Conservation (phyloP, 2,113 vertebrate species). For the Channa maculata region DNA sequence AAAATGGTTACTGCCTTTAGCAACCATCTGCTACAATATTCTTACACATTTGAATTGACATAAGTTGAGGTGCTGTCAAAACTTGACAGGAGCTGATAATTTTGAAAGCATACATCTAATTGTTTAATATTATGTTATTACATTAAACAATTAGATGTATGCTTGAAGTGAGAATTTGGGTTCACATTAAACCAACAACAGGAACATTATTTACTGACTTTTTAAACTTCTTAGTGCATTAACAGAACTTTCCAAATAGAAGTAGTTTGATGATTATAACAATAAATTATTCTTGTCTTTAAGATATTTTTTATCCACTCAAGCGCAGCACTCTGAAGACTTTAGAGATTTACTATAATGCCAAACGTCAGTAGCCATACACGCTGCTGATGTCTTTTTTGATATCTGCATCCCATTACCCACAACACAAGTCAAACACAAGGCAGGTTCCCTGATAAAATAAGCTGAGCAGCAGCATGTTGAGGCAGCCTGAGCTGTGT, state of each 20-base stretch:
- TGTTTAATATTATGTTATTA: no score
- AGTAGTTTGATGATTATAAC: background rate
- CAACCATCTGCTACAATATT: background rate
- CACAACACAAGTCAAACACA: slow-evolving; percentile 37
- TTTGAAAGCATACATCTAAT: background rate
- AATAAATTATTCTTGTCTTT: background rate
- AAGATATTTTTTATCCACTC: background rate
- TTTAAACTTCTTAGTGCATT: background rate
- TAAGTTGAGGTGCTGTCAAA: no score
- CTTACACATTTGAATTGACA: no score
- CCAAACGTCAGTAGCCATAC: background rate
- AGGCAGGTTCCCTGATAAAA: slow-evolving; percentile 42
- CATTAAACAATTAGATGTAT: no score
- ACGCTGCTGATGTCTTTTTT: slow-evolving; percentile 20
- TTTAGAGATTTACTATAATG: background rate
- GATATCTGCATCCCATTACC: slow-evolving; percentile 58
- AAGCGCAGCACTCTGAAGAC: background rate
- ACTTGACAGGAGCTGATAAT: no score
- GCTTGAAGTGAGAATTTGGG: background rate
- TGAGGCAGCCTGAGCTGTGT: slow-evolving; percentile 42
- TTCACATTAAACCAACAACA: background rate
- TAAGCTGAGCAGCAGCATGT: slow-evolving; percentile 45
- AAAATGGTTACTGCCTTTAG: background rate
- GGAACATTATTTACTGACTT: background rate
- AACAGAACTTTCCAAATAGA: background rate